Conservation (phyloP, 2,888 invertebrate genomes). For the Oscheius myriophilus region DNA sequence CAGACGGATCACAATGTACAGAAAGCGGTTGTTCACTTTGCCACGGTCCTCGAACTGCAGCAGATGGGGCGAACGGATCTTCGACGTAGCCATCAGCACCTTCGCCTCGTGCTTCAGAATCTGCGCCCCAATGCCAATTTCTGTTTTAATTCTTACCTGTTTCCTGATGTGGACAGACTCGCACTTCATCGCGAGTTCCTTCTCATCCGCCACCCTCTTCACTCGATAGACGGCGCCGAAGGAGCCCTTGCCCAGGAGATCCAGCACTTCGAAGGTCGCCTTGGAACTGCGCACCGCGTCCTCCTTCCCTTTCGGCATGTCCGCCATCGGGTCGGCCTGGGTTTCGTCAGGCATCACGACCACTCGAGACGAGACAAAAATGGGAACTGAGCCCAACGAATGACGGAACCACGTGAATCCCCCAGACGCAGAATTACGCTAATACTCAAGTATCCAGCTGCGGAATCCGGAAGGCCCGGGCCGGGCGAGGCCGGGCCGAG, state of each 20-base stretch:
- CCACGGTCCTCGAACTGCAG: constrained; percentile 53
- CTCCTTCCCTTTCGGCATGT: constrained; percentile 11
- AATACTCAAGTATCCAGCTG: too few relatives aligned
- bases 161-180: constrained; percentile 46
- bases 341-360: too few relatives aligned
- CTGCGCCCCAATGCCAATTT: neutral
- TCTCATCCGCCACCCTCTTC: constrained; percentile 33
- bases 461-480: too few relatives aligned
- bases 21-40: constrained; percentile 42
- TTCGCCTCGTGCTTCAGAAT: constrained; percentile 41
- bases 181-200: constrained; percentile 55
- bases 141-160: constrained; percentile 29
- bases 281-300: constrained; percentile 15
- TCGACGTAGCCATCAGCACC: constrained; percentile 47
- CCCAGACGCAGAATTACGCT: too few relatives aligned
- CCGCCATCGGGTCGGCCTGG: constrained; percentile 5
- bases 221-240: constrained; percentile 58
- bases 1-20: constrained; percentile 53
- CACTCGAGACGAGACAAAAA: too few relatives aligned
- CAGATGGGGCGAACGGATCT: constrained; percentile 54
- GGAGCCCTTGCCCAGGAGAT: constrained; percentile 54
- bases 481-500: too few relatives aligned
- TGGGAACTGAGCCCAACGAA: too few relatives aligned
- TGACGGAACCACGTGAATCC: too few relatives aligned
- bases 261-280: constrained; percentile 17